Percentiles rank a stretch among this genome's conserved stretches.
These are phyloP conservation scores for Yponomeuta plumbellus DNA, from an alignment of 2,888 invertebrate species.

Conservation along the genomic window DNA sequence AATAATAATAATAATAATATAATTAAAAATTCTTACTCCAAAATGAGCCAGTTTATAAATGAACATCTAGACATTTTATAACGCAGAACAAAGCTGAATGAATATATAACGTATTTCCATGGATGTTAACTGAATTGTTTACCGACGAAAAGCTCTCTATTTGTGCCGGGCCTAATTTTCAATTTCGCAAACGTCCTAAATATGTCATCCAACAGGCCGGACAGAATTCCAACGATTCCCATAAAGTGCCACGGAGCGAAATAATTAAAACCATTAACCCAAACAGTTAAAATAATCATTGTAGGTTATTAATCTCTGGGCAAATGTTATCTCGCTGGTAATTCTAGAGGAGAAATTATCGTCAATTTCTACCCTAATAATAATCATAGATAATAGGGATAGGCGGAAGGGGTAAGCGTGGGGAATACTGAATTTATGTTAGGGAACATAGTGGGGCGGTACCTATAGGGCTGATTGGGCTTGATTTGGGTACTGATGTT, in stretches of 20 bases:
- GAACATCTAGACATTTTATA: too few relatives aligned
- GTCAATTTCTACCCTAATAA: not conserved
- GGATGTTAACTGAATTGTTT: too few relatives aligned
- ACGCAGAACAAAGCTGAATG: too few relatives aligned
- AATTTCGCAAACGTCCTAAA: not conserved
- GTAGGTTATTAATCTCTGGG: not conserved
- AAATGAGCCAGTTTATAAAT: too few relatives aligned
- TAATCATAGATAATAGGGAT: not conserved
- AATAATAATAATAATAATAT: too few relatives aligned
- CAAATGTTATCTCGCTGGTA: not conserved
- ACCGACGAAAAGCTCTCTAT: not conserved
- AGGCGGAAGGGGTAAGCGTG: not conserved
- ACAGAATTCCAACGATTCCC: not conserved
- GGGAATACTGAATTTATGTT: not conserved
- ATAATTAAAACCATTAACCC: conserved; percentile 13
- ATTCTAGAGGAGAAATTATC: not conserved
- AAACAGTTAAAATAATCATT: conserved; percentile 10
- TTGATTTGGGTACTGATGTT: not conserved
- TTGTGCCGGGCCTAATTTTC: not conserved
- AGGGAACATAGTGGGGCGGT: not conserved
- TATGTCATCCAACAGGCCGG: not conserved
- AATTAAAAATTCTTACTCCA: too few relatives aligned
- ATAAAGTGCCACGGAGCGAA: conserved; percentile 2
- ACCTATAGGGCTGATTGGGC: not conserved
- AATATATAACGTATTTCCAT: too few relatives aligned